Conservation (phyloP, 1,140 invertebrate species). For the Teleopsis dalmanni region DNA sequence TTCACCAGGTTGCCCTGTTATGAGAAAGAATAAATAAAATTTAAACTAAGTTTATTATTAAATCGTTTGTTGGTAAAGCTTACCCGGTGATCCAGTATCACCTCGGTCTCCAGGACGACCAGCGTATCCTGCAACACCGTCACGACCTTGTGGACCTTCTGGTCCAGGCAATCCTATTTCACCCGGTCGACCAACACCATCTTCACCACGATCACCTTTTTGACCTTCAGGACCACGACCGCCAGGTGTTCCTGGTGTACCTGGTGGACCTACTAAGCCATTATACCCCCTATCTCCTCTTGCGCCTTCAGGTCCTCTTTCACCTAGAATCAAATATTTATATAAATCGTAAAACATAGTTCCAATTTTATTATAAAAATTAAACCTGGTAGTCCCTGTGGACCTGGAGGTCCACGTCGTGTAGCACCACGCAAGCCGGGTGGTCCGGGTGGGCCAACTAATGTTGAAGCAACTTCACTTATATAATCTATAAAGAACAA, state of each 20-base stretch:
- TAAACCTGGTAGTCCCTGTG: slow-evolving; percentile 12
- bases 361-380: background rate
- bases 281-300: slow-evolving; percentile 29
- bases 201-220: slow-evolving; percentile 47
- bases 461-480: slow-evolving; percentile 7
- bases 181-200: slow-evolving; percentile 23
- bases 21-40: background rate
- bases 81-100: slow-evolving; percentile 7
- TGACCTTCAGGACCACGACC: slow-evolving; percentile 46
- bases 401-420: slow-evolving; percentile 6
- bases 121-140: slow-evolving; percentile 51
- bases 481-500: slow-evolving; percentile 12
- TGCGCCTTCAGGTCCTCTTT: too few relatives aligned
- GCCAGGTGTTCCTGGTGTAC: slow-evolving; percentile 44
- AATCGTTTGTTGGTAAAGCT: background rate
- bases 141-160: slow-evolving; percentile 47
- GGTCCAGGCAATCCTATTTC: slow-evolving; percentile 7
- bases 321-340: slow-evolving; percentile 14
- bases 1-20: slow-evolving; percentile 11
- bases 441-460: slow-evolving; percentile 26
- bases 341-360: background rate
- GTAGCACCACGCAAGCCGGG: slow-evolving; percentile 16
- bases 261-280: slow-evolving; percentile 25
- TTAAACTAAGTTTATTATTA: background rate
- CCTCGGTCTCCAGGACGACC: slow-evolving; percentile 13